Base-by-base conservation (phyloP, 2,113 vertebrate genomes). In the Ceratotherium simum region DNA sequence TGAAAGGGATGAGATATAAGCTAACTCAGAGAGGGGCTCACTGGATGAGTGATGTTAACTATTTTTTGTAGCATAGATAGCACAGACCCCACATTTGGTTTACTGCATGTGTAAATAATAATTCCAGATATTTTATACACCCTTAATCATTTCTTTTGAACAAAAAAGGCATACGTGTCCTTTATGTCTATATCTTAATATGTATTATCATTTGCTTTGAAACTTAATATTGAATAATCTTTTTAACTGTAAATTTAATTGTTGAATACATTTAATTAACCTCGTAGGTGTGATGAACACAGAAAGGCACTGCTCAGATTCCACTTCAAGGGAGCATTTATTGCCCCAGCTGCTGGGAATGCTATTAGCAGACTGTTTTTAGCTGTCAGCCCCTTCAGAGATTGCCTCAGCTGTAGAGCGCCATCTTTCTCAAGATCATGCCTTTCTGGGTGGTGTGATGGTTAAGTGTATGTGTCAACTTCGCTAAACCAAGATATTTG, bases 221-320 rank as follows among this genome's bases (percentile, higher is more conserved):
- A 82, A 65, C 8, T 25, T n/a, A 23, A 8, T 67, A 90, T 42
- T 36, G 54, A 85, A 64, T 87, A 75, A 70, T 48, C 10, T 33
- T 94, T 64, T 93, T 12, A 76, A 90, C n/a, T 82, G 25, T n/a
- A 58, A 60, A 36, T 91, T 92, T 60, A 93, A 69, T 62, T 72
- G 31, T 72, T 60, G 75, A 72, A 31, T 69, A 69, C 36, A 56
- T 54, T 91, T 62, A 62, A 31, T 93, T 72, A 78, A 91, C 33
- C 36, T 69, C 86, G 36, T 18, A 7, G 42, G 27, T 33, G 4
- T 60, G 73, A 54, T 33, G 31, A 90, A 67, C 39, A 8, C 14
- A 56, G 33, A 89, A 56, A 46, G 6, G n/a, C 0, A 0, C n/a
- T 60, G 58, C 27, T 58, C 8, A 67, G 73, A 39, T 60, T 73